phyloP scores from a whole-genome alignment of 2,113 vertebrate species.

The Phainopepla nitens region DNA sequence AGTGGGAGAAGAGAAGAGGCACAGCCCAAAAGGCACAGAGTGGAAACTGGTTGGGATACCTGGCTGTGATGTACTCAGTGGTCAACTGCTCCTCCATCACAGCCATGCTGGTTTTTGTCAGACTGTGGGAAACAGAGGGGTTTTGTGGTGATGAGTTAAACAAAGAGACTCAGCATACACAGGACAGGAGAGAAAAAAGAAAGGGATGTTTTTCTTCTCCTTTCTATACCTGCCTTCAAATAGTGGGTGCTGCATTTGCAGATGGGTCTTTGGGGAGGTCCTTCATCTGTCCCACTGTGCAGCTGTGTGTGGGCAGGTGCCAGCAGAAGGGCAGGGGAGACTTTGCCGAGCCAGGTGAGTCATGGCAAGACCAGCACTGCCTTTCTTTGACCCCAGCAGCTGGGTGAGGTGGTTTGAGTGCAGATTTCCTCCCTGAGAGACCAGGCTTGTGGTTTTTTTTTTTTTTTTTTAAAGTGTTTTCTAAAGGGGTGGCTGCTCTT shows the following conservation, averaged over 20 bases:
- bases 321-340: neutral
- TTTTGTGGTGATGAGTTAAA: neutral
- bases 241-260: neutral
- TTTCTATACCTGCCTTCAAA: neutral
- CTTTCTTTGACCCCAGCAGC: neutral
- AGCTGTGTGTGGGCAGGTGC: neutral
- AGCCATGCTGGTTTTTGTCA: neutral
- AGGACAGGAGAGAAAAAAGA: neutral
- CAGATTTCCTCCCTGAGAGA: neutral
- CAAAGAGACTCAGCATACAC: neutral
- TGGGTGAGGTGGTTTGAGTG: neutral
- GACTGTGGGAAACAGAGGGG: neutral
- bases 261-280: neutral
- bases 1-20: neutral
- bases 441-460: neutral
- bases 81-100: neutral
- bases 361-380: neutral
- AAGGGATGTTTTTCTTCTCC: fast-evolving
- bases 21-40: neutral
- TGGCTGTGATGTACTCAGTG: neutral
- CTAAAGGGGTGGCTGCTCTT: neutral
- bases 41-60: neutral
- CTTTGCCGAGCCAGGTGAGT: neutral
- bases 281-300: neutral
- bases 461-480: neutral